Conservation (phyloP, 92 coral and sea anemone genomes). For the Epizoanthus ramosus region DNA sequence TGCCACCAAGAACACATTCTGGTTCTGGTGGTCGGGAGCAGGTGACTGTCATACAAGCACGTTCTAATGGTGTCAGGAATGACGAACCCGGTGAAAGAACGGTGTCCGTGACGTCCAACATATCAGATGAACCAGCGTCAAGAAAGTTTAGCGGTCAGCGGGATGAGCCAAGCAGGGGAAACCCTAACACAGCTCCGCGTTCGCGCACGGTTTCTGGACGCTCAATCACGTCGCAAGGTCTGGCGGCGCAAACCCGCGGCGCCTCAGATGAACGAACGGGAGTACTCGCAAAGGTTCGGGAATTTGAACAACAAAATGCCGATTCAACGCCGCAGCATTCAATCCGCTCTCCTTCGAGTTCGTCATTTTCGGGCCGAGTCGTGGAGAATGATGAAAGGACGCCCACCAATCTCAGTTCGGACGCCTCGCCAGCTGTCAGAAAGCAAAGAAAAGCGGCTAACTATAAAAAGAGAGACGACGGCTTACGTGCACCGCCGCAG, state of each 20-base stretch:
- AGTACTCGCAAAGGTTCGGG: conserved; percentile 36
- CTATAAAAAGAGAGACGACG: conserved; percentile 27
- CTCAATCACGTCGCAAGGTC: conserved; percentile 35
- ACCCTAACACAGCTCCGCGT: conserved; percentile 12
- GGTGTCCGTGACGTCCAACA: not conserved
- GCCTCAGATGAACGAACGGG: conserved; percentile 22
- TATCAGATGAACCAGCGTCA: not conserved
- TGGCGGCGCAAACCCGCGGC: conserved; percentile 39
- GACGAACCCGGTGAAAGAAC: not conserved
- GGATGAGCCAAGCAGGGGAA: conserved; percentile 7
- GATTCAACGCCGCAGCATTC: conserved; percentile 6
- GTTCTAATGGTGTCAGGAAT: not conserved
- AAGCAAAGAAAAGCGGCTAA: conserved; percentile 12
- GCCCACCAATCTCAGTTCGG: not conserved
- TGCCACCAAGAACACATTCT: not conserved
- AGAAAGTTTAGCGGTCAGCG: conserved; percentile 10
- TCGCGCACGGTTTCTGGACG: conserved; percentile 34
- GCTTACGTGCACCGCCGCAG: not conserved
- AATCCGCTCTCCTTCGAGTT: conserved; percentile 30
- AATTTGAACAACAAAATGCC: conserved; percentile 29
- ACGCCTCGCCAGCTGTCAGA: conserved; percentile 18
- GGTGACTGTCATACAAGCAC: not conserved
- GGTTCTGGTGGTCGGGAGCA: not conserved
- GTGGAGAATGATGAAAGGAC: not conserved
- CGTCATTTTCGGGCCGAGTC: not conserved